phyloP scores from a whole-genome alignment of 2,113 vertebrate genomes.

The Aegotheles bennettii region DNA sequence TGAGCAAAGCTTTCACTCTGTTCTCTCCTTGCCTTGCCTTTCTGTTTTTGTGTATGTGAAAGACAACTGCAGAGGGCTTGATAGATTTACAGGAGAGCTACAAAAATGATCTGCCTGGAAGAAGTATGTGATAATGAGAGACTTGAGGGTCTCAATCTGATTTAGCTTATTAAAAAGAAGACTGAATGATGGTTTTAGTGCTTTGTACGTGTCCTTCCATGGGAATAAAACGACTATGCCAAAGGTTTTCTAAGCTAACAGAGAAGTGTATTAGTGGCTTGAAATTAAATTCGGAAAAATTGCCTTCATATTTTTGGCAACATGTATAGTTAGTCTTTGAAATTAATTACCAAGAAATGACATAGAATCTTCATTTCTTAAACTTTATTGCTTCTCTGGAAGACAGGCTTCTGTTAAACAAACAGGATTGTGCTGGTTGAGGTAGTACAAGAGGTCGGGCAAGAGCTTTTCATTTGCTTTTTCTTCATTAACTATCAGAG shows the following conservation, averaged over 20 bases:
- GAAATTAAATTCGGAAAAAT: not conserved
- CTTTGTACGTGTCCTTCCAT: not conserved
- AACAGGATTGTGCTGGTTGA: fast-evolving
- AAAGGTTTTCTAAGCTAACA: not conserved
- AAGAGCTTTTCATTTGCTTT: not conserved
- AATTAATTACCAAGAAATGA: not conserved
- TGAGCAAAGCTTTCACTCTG: not conserved
- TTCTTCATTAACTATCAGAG: not conserved
- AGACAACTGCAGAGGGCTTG: not conserved
- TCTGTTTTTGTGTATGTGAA: not conserved
- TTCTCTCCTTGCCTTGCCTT: not conserved
- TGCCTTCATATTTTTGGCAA: not conserved
- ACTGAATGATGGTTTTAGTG: not conserved
- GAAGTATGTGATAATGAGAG: not conserved
- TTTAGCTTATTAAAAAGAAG: not conserved
- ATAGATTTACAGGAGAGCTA: not conserved
- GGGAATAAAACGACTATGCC: not conserved
- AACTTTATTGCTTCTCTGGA: not conserved
- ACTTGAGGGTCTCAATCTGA: not conserved
- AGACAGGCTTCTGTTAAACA: not conserved
- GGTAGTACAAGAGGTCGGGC: not conserved
- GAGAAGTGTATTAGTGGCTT: not conserved
- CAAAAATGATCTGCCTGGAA: not conserved
- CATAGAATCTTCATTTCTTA: not conserved
- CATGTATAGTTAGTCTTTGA: not conserved